Percentiles rank a stretch among this genome's conserved stretches.
phyloP scores from a whole-genome alignment of 2,797 vertebrate genomes.

The Neosilurus mollespiculum region DNA sequence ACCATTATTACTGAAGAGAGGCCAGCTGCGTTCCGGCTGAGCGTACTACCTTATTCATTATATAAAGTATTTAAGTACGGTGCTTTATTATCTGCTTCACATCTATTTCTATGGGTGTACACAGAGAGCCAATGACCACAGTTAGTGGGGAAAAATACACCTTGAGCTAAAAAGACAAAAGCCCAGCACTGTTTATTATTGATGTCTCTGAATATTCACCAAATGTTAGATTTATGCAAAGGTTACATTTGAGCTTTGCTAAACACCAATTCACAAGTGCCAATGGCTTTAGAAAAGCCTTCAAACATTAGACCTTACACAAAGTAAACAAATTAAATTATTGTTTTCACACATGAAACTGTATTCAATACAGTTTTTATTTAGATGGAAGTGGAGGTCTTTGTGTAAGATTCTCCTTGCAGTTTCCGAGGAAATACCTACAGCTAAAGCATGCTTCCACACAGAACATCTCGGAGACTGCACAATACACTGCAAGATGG shows the following conservation, averaged over 20 bases:
- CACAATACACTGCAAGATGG: too few species aligned
- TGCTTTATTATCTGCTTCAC: not conserved
- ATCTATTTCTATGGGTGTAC: not conserved
- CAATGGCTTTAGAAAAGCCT: constrained; percentile 56
- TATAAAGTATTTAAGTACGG: not conserved
- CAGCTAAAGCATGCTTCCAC: too few species aligned
- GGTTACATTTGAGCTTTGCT: constrained; percentile 55
- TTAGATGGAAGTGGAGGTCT: too few species aligned
- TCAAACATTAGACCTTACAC: constrained; percentile 59
- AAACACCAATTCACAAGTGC: constrained; percentile 49
- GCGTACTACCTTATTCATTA: not conserved
- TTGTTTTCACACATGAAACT: too few species aligned
- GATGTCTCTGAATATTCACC: constrained; percentile 63
- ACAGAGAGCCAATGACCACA: not conserved
- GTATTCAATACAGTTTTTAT: too few species aligned
- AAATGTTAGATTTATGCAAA: constrained; percentile 52
- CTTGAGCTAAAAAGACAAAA: not conserved
- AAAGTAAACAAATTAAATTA: too few species aligned
- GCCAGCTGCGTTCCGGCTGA: not conserved
- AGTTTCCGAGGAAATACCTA: too few species aligned
- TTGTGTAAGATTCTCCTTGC: too few species aligned
- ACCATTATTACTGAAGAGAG: not conserved
- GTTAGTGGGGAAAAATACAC: not conserved
- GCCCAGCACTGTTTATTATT: not conserved
- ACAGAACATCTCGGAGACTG: too few species aligned